These are phyloP conservation scores for Cyprichromis sp. DNA, from an alignment of 2,113 vertebrate species.

Conservation along the genomic window DNA sequence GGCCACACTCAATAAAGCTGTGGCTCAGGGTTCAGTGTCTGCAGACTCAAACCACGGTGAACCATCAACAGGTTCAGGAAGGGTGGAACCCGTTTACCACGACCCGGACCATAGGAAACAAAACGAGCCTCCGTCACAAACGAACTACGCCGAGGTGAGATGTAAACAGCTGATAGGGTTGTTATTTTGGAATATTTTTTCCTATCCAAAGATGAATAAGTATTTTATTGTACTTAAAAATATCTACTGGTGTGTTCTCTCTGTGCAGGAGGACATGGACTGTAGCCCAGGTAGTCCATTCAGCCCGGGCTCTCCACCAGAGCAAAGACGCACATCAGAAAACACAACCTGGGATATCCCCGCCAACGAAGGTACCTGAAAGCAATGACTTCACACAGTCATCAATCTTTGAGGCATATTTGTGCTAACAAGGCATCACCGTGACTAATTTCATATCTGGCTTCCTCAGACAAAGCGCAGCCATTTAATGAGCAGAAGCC, in stretches of 20 bases:
- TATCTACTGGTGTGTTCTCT: neutral
- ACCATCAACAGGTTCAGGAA: neutral
- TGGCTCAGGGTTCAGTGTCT: conserved; percentile 46
- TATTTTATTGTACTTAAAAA: neutral
- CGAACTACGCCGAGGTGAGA: conserved; percentile 62
- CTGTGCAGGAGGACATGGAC: conserved; percentile 75
- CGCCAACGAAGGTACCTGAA: conserved; percentile 32
- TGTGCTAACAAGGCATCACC: neutral
- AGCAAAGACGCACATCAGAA: conserved; percentile 60
- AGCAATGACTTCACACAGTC: neutral
- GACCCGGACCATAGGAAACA: conserved; percentile 22
- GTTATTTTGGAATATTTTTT: neutral
- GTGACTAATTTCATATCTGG: neutral
- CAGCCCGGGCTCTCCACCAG: conserved; percentile 67
- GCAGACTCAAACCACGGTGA: conserved; percentile 25
- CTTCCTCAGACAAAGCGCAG: conserved; percentile 37
- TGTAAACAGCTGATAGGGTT: neutral
- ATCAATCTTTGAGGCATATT: neutral
- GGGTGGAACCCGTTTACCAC: neutral
- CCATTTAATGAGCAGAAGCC: neutral
- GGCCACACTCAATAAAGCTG: conserved; percentile 67
- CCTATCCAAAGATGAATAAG: neutral
- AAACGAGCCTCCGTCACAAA: conserved; percentile 29
- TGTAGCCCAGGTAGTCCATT: conserved; percentile 73
- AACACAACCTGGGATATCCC: conserved; percentile 49